Evolutionary conservation across 2,113 vertebrate genomes (phyloP), one percentile per base, ranked within the genome.

Genomic region (Bagarius yarrelli): DNA sequence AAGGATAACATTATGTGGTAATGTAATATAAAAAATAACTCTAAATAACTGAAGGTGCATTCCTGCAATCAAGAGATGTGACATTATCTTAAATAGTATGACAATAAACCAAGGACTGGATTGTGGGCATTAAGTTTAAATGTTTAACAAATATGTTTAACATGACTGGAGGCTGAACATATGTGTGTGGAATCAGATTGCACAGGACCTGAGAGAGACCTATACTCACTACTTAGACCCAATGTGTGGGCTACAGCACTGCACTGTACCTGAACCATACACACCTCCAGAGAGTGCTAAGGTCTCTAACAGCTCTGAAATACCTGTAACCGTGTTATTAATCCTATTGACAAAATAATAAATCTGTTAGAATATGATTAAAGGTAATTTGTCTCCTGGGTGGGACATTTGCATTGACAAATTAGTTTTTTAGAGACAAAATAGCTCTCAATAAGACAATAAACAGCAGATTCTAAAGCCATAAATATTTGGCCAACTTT

Each of bases 401-500:
- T 71, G 8, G 50, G 25, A 71, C 12, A 40, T 12, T 44, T 2
- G 18, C 15, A 2, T n/a, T n/a, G n/a, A 21, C 15, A 69, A 47
- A 47, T 47, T 2, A 1, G 40, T 47, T 25, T 34, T 1, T 8
- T 50, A 27, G n/a, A 50, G 15, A 70, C n/a, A 25, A 50, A 71
- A 47, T 14, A 23, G 18, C 34, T 15, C n/a, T n/a, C 40, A 69
- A 69, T 44, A 2, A n/a, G 13, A 25, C 13, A 69, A 1, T 47
- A 2, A 69, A 67, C 23, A 44, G 36, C 4, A 44, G 1, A 69
- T 14, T 16, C 89, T 82, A 86, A 86, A 83, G 14, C 78, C 83
- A 40, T 78, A 89, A 91, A 91, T 89, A 89, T 88, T 88, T 69
- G 88, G 86, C 88, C 86, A 87, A 84, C 30, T 44, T 64, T 59